Evolutionary conservation across 1,140 invertebrate genomes (phyloP), one percentile per base, ranked within the genome.

Genomic region (Argopecten irradians): DNA sequence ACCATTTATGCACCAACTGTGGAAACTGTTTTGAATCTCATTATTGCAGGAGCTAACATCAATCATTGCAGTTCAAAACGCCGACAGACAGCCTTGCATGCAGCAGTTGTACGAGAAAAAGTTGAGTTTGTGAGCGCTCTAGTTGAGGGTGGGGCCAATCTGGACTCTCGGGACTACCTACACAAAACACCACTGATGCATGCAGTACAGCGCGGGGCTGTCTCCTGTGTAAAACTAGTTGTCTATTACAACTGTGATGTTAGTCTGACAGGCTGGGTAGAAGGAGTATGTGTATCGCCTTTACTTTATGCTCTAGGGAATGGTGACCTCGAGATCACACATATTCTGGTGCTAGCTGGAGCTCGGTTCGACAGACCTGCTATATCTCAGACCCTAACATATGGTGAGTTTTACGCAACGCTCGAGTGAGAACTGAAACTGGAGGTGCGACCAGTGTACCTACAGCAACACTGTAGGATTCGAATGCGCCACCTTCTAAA

Each of bases 11-110:
- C 92, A 82, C 85, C 89, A 22, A 86, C 90, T 33, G 33, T 83
- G 8, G 86, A 90, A 36, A 87, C 91, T 1, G 16, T 93, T 22
- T 34, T 83, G 2, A 88, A 87, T 86, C 85, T 93, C 32, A 89
- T 93, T n/a, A 33, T 85, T 8, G 86, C 85, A 28, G 92, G 91
- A 32, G 89, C 86, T 83, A 34, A 90, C 84, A 83, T 93, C 2
- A 90, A 93, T 35, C 89, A 90, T 41, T 39, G 83, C 3, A 92
- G 91, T 3, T 35, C 33, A 9, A 92, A 91, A 88, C 84, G 89
- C n/a, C 89, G 90, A 41, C 92, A 93, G 83, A 93, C 92, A 8
- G 88, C 91, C 9, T 46, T 93, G 11, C 92, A 93, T 90, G 92
- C 90, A 36, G 92, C 92, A 22, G 88, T 88, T 0, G 91, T 92